phyloP scores from a whole-genome alignment of 2,797 vertebrate genomes.

The Mastacembelus armatus region DNA sequence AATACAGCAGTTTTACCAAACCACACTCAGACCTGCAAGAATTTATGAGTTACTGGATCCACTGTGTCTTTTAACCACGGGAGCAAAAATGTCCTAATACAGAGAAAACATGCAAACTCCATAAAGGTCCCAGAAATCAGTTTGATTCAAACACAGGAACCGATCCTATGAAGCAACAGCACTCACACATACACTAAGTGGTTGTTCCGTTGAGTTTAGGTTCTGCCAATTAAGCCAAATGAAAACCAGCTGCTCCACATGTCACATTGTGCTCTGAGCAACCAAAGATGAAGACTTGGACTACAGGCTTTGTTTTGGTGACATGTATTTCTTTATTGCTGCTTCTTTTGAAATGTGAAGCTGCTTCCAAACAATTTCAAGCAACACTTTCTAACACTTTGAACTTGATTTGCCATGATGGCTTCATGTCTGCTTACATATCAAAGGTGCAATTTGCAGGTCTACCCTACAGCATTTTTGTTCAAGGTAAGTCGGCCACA shows the following conservation, averaged over 20 bases:
- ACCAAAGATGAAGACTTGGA: conserved; percentile 30
- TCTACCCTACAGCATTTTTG: conserved; percentile 54
- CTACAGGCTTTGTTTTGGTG: conserved; percentile 4
- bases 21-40: too few relatives aligned
- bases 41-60: too few relatives aligned
- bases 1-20: too few relatives aligned
- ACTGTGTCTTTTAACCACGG: too few relatives aligned
- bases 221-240: conserved; percentile 39
- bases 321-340: conserved; percentile 2
- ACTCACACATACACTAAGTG: too few relatives aligned
- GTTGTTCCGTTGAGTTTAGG: not conserved
- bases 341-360: conserved; percentile 18
- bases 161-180: not conserved
- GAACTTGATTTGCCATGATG: conserved; percentile 33
- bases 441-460: conserved; percentile 45
- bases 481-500: conserved; percentile 52
- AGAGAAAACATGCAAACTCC: not conserved
- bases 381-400: not conserved
- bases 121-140: not conserved
- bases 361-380: not conserved
- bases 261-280: conserved; percentile 1
- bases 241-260: conserved; percentile 44
- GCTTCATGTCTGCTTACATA: conserved; percentile 56
- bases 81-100: too few relatives aligned
- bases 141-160: not conserved